These are phyloP conservation scores for Diabrotica balteata DNA, from an alignment of 2,888 invertebrate genomes.

Conservation along the genomic window DNA sequence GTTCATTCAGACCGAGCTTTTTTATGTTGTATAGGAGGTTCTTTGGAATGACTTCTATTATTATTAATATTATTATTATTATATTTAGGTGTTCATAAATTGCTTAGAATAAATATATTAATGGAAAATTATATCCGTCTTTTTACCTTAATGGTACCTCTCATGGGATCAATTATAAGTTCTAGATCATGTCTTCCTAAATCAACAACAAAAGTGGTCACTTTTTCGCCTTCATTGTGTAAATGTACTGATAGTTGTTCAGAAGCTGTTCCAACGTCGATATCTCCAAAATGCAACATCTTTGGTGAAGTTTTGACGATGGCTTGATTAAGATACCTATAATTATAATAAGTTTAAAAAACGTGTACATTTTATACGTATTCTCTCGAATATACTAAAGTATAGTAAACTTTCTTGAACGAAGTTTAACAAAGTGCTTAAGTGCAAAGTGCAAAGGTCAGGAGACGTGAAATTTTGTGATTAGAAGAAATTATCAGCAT, in stretches of 20 bases:
- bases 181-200: conserved; percentile 57
- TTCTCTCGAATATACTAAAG: background rate
- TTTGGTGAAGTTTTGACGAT: conserved; percentile 46
- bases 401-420: too few relatives aligned
- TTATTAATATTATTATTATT: too few relatives aligned
- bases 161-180: conserved; percentile 57
- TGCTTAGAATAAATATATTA: too few relatives aligned
- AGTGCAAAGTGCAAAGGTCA: too few relatives aligned
- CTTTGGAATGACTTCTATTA: too few relatives aligned
- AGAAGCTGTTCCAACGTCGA: conserved; percentile 58
- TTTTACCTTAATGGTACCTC: conserved; percentile 52
- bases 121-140: too few relatives aligned
- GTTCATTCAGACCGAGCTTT: too few relatives aligned
- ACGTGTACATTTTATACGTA: background rate
- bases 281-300: conserved; percentile 58
- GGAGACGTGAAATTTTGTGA: too few relatives aligned
- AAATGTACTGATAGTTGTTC: conserved; percentile 54
- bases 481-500: too few relatives aligned
- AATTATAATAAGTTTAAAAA: conserved; percentile 10
- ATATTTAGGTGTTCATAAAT: too few relatives aligned
- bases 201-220: conserved; percentile 58
- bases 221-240: conserved; percentile 56
- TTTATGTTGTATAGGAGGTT: too few relatives aligned
- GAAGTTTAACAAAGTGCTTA: too few relatives aligned
- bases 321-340: conserved; percentile 43